Conservation (phyloP, 1,140 invertebrate genomes). For the Tetraneura akinire region DNA sequence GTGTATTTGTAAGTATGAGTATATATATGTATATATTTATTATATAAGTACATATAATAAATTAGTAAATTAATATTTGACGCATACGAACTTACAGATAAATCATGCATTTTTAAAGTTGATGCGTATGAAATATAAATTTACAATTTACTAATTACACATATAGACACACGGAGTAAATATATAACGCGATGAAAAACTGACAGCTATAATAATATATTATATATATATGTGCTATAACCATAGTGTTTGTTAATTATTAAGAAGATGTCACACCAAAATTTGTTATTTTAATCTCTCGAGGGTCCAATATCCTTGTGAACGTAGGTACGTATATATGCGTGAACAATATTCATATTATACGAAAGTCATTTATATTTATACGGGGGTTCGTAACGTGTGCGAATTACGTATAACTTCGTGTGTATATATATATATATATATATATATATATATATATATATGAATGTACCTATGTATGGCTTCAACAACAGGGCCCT, state of each 20-base stretch:
- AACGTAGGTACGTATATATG: too few species aligned
- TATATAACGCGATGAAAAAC: conserved; percentile 12
- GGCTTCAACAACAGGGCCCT: background rate
- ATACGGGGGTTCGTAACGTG: background rate
- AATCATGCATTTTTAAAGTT: background rate
- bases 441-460: too few species aligned
- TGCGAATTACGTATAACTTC: too few species aligned
- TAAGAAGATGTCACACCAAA: conserved; percentile 22
- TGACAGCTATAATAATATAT: too few species aligned
- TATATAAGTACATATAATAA: too few species aligned
- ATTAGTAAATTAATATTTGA: background rate
- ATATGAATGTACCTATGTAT: background rate
- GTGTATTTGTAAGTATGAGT: too few species aligned
- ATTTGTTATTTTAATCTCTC: conserved; percentile 33
- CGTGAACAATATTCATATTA: background rate
- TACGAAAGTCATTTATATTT: conserved; percentile 19
- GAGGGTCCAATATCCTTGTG: conserved; percentile 3
- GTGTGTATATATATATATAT: too few species aligned
- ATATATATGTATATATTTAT: too few species aligned
- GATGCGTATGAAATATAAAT: background rate
- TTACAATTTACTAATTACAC: conserved; percentile 3
- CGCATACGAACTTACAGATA: background rate
- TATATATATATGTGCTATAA: too few species aligned
- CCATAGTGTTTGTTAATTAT: conserved; percentile 22
- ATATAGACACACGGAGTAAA: background rate